These are phyloP conservation scores for Synanthedon andrenaeformis DNA, from an alignment of 2,888 invertebrate genomes.

Conservation along the genomic window DNA sequence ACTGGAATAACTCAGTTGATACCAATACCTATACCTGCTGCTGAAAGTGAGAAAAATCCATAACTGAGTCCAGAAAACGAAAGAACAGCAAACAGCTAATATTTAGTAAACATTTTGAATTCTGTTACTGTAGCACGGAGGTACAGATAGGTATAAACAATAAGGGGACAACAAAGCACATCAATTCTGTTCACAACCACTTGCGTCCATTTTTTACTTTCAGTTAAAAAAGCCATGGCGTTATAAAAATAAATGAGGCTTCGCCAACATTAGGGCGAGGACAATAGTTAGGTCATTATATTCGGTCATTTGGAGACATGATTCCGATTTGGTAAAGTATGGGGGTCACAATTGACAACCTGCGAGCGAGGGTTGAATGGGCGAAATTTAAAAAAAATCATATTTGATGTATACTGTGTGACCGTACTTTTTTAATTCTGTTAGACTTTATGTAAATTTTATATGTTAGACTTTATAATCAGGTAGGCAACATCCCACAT, in stretches of 20 bases:
- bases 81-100: too few species aligned
- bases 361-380: slow-evolving; percentile 37
- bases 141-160: too few species aligned
- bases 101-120: background rate
- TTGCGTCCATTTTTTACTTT: slow-evolving; percentile 43
- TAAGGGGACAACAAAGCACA: slow-evolving; percentile 12
- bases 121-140: too few species aligned
- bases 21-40: too few species aligned
- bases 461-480: too few species aligned
- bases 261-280: slow-evolving; percentile 54
- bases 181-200: slow-evolving; percentile 38
- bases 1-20: too few species aligned
- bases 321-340: slow-evolving; percentile 31
- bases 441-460: too few species aligned
- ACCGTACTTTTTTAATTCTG: too few species aligned
- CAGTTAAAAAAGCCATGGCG: slow-evolving; percentile 51
- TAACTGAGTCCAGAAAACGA: too few species aligned
- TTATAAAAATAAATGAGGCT: slow-evolving; percentile 64
- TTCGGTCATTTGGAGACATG: slow-evolving; percentile 59
- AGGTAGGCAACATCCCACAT: too few species aligned
- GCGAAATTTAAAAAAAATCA: slow-evolving; percentile 1
- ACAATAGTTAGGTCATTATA: slow-evolving; percentile 67
- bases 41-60: too few species aligned
- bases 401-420: too few species aligned
- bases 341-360: slow-evolving; percentile 40